Conservation (phyloP, 1,140 invertebrate genomes). For the Papilio aristodemus region DNA sequence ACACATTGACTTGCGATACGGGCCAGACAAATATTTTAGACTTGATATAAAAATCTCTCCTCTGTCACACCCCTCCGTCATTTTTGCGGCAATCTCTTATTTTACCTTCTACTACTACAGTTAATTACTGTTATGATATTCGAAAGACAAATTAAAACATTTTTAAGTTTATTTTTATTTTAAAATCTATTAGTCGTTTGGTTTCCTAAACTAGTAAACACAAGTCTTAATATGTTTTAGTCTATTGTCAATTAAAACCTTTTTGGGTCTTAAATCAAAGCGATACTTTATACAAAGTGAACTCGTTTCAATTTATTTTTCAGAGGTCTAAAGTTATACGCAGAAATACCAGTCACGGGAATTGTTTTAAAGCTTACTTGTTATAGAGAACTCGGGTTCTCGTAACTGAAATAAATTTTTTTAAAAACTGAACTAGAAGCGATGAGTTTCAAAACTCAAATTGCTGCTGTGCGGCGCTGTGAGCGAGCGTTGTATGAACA, state of each 20-base stretch:
- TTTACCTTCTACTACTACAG: too few relatives aligned
- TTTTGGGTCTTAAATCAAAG: not conserved
- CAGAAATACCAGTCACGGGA: not conserved
- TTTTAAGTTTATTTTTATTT: too few relatives aligned
- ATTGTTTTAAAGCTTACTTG: constrained; percentile 5
- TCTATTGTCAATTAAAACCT: not conserved
- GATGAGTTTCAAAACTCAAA: constrained; percentile 31
- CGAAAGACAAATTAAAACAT: too few relatives aligned
- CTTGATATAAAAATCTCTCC: too few relatives aligned
- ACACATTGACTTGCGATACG: not conserved
- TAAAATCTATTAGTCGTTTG: too few relatives aligned
- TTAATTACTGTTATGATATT: too few relatives aligned
- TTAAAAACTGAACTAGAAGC: constrained; percentile 13
- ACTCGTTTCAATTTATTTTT: constrained; percentile 1
- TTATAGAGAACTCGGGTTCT: not conserved
- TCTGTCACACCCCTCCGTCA: too few relatives aligned
- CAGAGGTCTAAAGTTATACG: not conserved
- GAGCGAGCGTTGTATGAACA: not conserved
- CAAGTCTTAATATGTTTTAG: too few relatives aligned
- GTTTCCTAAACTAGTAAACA: too few relatives aligned
- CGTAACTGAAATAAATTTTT: constrained; percentile 23
- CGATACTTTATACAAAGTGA: not conserved
- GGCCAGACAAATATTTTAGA: not conserved
- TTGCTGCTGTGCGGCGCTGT: constrained; percentile 15
- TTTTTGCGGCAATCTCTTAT: too few relatives aligned